Evolutionary conservation across 2,113 vertebrate genomes (phyloP), one percentile per base, ranked within the genome.

Genomic region (Rousettus leschenaultii): DNA sequence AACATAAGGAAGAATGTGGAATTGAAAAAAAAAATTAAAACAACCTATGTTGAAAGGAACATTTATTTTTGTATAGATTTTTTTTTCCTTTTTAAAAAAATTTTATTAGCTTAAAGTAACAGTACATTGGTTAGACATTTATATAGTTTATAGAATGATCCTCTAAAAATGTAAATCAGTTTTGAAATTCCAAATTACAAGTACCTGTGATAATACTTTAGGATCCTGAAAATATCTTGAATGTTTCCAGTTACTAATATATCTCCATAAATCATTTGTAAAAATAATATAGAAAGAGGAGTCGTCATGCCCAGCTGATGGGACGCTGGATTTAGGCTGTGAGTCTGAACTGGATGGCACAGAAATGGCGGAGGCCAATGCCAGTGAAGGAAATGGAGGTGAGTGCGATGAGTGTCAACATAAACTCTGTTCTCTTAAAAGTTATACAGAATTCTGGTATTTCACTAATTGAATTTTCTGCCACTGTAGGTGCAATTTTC

Each of bases 281-380:
- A 88, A 96, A 97, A 92, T 94, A 95, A 91, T 94, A 18, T 87
- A 99, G 99, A 99, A 99, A 98, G 99, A 99, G 98, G 99, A 99
- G 97, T 98, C 98, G 48, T 96, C 98, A 88, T 98, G 98, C 97
- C 97, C 98, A 87, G 94, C 96, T 96, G 99, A 99, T 95, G 99
- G 98, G 97, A 98, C 98, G 15, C 92, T 99, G 98, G 99, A 99
- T 98, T 98, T 99, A 98, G 98, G 98, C 98, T 99, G 98, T 97
- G 99, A 99, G 95, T 98, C 99, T 93, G 99, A 99, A 95, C 97
- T 99, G 98, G 99, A 99, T 98, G 98, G 98, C 95, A 92, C 98
- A 96, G 99, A 99, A 97, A 99, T 99, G 99, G 99, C 99, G 30
- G 99, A 99, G 96, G 98, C 98, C 97, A 98, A 95, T 97, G 98